Base-by-base conservation (phyloP, 2,888 invertebrate species). In the Halocaridina rubra region DNA sequence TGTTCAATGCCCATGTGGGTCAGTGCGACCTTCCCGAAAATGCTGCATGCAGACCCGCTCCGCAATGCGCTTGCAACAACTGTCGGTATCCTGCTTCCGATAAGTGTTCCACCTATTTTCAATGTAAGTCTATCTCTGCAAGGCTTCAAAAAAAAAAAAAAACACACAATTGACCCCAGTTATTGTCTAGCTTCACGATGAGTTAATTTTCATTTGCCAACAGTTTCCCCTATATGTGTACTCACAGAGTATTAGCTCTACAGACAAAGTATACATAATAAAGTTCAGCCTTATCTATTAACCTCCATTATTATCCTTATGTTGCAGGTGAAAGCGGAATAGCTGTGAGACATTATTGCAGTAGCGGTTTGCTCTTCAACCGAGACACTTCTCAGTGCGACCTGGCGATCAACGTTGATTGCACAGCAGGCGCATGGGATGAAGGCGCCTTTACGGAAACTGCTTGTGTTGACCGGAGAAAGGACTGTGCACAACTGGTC, bases 391-490 rank as follows among this genome's bases (percentile, higher is more conserved):
- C 80, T 13, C 76, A 80, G 74, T 89, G 89, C 71, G 89, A 88
- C 64, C 81, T 76, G n/a, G 87, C 89, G 2, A 78, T 79, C 32
- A 87, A 88, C 72, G 88, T 88, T 13, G 85, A 88, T 5, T 88
- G 89, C 39, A 78, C 64, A 16, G 32, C 80, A n/a, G 71, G 57
- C 3, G 74, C 82, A 19, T 67, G 69, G 80, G 75, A 81, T 4
- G 69, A 22, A 13, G 76, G 79, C 3, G 72, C 80, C 13, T 80
- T 80, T 33, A 24, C n/a, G 2, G 77, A 77, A 32, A 39, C 19
- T 8, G 24, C 30, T 2, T 80, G 80, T 33, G 69, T 72, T 5
- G 85, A 84, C 33, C 84, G 75, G 8, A 59, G 80, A 3, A 64
- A 22, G 29, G 86, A 84, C 72, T 86, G 86, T 80, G 30, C 8